Base-by-base conservation (phyloP, 37 sponge, comb jelly and placozoan genomes). In the Aphrocallistes beatrix region DNA sequence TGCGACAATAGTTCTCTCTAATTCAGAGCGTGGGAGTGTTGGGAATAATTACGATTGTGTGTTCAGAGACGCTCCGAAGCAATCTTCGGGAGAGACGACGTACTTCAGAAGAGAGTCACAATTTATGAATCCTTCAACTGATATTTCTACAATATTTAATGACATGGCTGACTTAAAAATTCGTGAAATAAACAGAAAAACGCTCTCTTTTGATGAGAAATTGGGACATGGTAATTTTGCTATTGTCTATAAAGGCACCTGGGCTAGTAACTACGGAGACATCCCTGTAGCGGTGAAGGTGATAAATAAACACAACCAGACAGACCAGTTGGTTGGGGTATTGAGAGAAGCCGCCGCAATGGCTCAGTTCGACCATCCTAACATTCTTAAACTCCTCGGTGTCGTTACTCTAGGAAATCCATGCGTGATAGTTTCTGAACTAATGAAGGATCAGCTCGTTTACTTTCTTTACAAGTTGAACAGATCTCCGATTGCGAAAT, bases 341-440 rank as follows among this genome's bases (percentile, higher is more conserved):
- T 13, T 60, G 75, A 60, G 75, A 13, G 75, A 60, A 60, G 75
- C 75, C 3, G 75, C 75, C 10, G 75, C n/a, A 3, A 60, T 60
- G 75, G 75, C 28, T 32, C 75, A 60, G 75, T 13, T 60, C 75
- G 25, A 60, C 75, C 75, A 60, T 30, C 75, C 75, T 25, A 60
- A 60, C 75, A 60, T 60, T 60, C 75, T 60, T 60, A 60, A 60
- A 30, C 75, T 60, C 25, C n/a, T 60, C 75, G 75, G 75, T 19
- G 75, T 60, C 21, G 75, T 60, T 60, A 60, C 75, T 1, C 75
- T 60, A 60, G 75, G 75, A 30, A 60, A 60, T 3, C 75, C 75
- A 3, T 60, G n/a, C n/a, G 8, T 60, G 75, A 60, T 60, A 19
- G 21, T 60, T 6, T 25, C 75, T 60, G 75, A 60, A 30, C n/a